Conservation (phyloP, 2,113 vertebrate species). For the Dascyllus trimaculatus region DNA sequence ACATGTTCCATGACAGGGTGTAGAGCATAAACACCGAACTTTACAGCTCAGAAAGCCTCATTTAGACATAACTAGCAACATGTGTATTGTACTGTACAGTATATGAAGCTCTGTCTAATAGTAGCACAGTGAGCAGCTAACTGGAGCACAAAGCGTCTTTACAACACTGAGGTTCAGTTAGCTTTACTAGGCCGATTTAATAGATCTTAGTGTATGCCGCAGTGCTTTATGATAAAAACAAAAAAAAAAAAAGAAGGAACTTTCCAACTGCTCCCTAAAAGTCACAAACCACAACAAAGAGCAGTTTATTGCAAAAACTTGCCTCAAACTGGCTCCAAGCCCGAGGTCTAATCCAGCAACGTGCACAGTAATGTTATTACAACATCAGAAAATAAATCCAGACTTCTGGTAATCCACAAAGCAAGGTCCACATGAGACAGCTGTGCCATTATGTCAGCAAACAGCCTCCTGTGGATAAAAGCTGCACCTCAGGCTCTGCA, state of each 20-base stretch:
- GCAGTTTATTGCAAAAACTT: slow-evolving; percentile 63
- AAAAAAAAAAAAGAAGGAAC: slow-evolving; percentile 25
- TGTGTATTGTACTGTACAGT: slow-evolving; percentile 3
- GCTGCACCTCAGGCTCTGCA: slow-evolving; percentile 15
- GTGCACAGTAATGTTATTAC: slow-evolving; percentile 65
- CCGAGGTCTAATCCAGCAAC: slow-evolving; percentile 61
- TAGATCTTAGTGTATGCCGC: slow-evolving; percentile 29
- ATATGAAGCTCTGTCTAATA: slow-evolving; percentile 23
- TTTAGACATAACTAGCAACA: neutral
- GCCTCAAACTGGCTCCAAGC: slow-evolving; percentile 47
- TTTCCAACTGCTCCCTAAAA: slow-evolving; percentile 50
- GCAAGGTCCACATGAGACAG: slow-evolving; percentile 64
- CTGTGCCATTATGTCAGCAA: slow-evolving; percentile 62
- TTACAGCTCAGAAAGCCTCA: neutral
- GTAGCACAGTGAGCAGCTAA: slow-evolving; percentile 28
- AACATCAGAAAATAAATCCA: slow-evolving; percentile 76
- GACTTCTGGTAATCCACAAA: slow-evolving; percentile 76
- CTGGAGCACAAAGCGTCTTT: slow-evolving; percentile 31
- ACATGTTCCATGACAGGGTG: slow-evolving; percentile 37
- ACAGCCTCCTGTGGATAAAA: slow-evolving; percentile 40
- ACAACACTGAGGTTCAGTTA: slow-evolving; percentile 38
- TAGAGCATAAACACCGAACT: slow-evolving; percentile 24
- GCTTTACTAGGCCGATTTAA: slow-evolving; percentile 46
- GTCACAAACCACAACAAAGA: slow-evolving; percentile 70
- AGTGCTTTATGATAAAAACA: slow-evolving; percentile 44